Conservation (phyloP, 2,113 vertebrate species). For the Eulacestoma nigropectus region DNA sequence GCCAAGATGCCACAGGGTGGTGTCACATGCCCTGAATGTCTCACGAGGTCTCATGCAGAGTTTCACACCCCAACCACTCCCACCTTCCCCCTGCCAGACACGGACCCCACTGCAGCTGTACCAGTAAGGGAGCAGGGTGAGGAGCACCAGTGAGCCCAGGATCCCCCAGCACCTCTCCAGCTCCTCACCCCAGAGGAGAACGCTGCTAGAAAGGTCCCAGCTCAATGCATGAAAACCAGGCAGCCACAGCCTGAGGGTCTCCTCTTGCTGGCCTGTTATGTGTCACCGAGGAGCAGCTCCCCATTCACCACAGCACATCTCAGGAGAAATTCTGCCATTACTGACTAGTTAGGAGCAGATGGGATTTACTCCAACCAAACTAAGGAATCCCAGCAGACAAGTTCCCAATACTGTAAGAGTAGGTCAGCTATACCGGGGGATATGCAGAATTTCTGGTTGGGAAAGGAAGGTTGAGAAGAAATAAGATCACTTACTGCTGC, state of each 20-base stretch:
- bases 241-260: background rate
- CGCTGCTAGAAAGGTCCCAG: background rate
- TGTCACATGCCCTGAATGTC: background rate
- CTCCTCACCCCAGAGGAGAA: background rate
- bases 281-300: background rate
- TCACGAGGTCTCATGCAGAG: fast-evolving
- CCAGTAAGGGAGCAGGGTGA: fast-evolving
- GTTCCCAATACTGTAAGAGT: background rate
- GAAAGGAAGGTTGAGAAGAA: background rate
- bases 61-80: background rate
- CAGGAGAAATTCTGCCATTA: background rate
- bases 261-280: fast-evolving
- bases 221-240: background rate
- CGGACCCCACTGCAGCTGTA: fast-evolving
- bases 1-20: background rate
- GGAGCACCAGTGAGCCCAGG: background rate
- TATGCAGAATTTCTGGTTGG: background rate
- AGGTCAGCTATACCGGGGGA: background rate
- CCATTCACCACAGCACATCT: background rate
- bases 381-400: background rate
- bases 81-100: background rate
- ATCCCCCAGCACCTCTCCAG: background rate
- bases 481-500: background rate
- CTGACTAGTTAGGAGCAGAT: background rate
- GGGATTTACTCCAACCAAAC: background rate